Percentiles rank a stretch among this genome's conserved stretches.
Conservation (phyloP, 2,888 invertebrate species). For the Seira musarum region DNA sequence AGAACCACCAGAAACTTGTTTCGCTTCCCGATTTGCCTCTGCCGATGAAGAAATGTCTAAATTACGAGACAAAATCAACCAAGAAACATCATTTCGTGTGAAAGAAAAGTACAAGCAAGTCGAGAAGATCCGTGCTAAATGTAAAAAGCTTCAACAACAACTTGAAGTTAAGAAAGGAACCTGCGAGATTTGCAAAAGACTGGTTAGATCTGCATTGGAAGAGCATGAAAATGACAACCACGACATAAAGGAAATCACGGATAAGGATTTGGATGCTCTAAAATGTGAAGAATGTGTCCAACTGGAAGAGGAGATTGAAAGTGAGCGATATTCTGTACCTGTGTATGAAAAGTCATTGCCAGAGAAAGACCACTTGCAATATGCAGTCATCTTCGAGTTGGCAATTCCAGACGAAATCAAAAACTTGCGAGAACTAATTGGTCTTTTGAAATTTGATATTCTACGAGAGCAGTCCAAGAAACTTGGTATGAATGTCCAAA, state of each 20-base stretch:
- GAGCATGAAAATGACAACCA: too few species aligned
- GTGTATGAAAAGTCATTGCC: conserved; percentile 35
- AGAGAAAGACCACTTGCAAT: conserved; percentile 18
- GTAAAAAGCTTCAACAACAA: neutral
- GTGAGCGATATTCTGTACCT: conserved; percentile 18
- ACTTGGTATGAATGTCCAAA: neutral
- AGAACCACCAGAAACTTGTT: conserved; percentile 2
- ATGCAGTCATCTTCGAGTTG: conserved; percentile 52
- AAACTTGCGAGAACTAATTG: conserved; percentile 36
- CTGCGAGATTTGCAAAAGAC: conserved; percentile 21
- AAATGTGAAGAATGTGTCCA: conserved; percentile 24
- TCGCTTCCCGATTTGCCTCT: conserved; percentile 19
- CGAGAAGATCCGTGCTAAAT: neutral
- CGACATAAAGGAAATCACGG: conserved; percentile 1
- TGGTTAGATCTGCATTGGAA: neutral
- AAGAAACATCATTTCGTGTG: conserved; percentile 1
- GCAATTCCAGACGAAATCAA: conserved; percentile 48
- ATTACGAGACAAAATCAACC: neutral
- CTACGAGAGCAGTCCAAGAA: conserved; percentile 8
- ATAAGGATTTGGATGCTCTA: neutral
- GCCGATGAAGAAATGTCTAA: conserved; percentile 12
- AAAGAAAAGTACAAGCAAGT: conserved; percentile 17
- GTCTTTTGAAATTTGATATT: conserved; percentile 32
- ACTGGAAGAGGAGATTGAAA: conserved; percentile 3
- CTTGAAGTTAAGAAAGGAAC: neutral